phyloP scores from a whole-genome alignment of 2,797 vertebrate genomes.

The Trachurus trachurus region DNA sequence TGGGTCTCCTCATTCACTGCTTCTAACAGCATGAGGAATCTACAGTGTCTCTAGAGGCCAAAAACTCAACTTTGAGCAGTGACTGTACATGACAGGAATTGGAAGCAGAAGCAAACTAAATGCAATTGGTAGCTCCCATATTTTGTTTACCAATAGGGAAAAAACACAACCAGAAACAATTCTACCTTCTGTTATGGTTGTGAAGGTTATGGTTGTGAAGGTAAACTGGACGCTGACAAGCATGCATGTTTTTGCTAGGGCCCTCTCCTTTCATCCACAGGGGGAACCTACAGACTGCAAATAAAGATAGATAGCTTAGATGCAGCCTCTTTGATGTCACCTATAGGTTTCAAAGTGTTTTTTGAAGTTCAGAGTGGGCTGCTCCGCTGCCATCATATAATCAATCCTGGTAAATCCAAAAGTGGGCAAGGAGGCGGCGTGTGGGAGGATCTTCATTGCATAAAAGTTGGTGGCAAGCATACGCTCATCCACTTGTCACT shows the following conservation, averaged over 20 bases:
- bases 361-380: too few species aligned
- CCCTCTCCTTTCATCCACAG: slow-evolving; percentile 30
- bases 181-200: neutral
- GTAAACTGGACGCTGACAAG: neutral
- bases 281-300: neutral
- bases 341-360: too few species aligned
- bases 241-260: slow-evolving; percentile 18
- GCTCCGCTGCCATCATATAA: too few species aligned
- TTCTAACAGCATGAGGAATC: neutral
- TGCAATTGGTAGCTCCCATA: too few species aligned
- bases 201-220: neutral
- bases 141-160: neutral
- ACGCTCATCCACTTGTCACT: too few species aligned
- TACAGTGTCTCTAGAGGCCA: neutral
- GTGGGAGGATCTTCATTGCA: too few species aligned
- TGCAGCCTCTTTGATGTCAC: too few species aligned
- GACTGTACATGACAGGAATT: neutral
- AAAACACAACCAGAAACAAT: neutral
- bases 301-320: too few species aligned
- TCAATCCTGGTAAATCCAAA: too few species aligned
- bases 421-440: too few species aligned
- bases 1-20: neutral
- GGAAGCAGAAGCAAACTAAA: neutral
- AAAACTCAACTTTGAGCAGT: neutral
- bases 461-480: too few species aligned